Conservation (phyloP, 2,797 vertebrate genomes). For the Choloepus didactylus region DNA sequence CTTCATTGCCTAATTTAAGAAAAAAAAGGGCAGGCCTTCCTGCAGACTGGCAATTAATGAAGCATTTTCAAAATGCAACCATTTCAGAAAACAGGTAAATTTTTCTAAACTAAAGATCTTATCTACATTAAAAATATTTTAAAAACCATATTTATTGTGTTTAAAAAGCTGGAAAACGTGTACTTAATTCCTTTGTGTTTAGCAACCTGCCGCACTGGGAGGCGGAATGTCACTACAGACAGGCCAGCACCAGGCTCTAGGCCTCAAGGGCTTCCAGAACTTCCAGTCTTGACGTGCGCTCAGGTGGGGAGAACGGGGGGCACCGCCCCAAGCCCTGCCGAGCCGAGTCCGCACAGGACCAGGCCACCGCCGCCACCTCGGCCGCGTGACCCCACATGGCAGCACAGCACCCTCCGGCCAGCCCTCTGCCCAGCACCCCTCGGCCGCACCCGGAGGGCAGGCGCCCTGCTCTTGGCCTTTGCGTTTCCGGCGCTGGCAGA, state of each 20-base stretch:
- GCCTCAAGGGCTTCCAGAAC: neutral
- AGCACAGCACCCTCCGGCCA: neutral
- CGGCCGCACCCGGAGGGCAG: neutral
- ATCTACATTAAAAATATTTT: neutral
- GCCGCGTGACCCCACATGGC: no score
- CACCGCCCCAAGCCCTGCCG: no score
- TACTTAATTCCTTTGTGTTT: neutral
- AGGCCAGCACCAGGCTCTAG: neutral
- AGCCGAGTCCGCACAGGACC: neutral
- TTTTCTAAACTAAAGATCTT: slow-evolving; percentile 16
- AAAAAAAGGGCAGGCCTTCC: neutral
- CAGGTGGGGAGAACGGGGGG: no score
- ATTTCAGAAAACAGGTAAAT: slow-evolving; percentile 5
- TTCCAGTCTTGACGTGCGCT: no score
- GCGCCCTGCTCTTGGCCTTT: rapidly evolving
- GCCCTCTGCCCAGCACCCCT: rapidly evolving
- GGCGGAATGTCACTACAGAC: neutral
- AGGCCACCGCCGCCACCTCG: neutral
- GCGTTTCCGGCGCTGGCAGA: neutral
- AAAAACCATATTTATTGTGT: neutral
- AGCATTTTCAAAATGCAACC: neutral
- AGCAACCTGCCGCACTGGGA: neutral
- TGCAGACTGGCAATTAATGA: neutral
- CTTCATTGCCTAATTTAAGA: neutral
- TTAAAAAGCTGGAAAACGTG: neutral